Evolutionary conservation across 53 echinoderm and acorn worm species (phyloP).

Genomic region (Holothuria leucospilota): DNA sequence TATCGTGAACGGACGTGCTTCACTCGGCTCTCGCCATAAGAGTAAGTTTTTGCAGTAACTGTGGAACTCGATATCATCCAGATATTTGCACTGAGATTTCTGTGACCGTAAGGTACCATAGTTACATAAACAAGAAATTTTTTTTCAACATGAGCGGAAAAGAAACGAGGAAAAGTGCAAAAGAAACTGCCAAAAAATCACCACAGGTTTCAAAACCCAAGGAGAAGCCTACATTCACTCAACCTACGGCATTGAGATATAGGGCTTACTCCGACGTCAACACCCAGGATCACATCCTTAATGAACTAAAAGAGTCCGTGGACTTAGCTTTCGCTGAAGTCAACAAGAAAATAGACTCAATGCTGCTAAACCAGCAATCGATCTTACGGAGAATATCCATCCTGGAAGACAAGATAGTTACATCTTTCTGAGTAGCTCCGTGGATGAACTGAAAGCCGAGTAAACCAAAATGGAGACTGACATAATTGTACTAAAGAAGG

Average conservation of each 20-base stretch:
- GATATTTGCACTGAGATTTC: too few relatives aligned
- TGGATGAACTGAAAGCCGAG: not conserved
- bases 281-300: not conserved
- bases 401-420: not conserved
- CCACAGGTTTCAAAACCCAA: not conserved
- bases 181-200: slow-evolving; percentile 11
- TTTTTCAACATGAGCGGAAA: too few relatives aligned
- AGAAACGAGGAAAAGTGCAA: not conserved
- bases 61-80: too few relatives aligned
- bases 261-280: not conserved
- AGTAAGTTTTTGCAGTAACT: too few relatives aligned
- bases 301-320: not conserved
- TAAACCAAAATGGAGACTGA: not conserved
- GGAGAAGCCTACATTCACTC: not conserved
- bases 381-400: not conserved
- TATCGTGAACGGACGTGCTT: too few relatives aligned
- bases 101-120: too few relatives aligned
- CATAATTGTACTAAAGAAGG: not conserved
- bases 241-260: not conserved
- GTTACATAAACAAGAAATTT: too few relatives aligned
- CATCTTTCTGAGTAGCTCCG: not conserved
- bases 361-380: not conserved
- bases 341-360: not conserved
- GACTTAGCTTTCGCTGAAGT: not conserved
- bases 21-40: too few relatives aligned